Base-by-base conservation (phyloP, 2,797 vertebrate species). In the Channa striata region DNA sequence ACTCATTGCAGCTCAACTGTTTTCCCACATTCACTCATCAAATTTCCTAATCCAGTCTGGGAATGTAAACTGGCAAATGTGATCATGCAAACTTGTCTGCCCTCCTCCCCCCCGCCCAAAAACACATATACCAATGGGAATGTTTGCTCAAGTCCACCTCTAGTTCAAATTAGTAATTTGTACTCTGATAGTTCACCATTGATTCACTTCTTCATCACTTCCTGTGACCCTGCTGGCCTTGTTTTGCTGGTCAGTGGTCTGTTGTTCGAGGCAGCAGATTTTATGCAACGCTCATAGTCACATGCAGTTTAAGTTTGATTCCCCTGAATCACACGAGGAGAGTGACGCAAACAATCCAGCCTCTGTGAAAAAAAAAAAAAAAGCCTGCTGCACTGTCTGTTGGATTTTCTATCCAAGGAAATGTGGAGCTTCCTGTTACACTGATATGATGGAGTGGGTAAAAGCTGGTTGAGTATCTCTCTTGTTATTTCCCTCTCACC, bases 241-340 rank as follows among this genome's bases (percentile, higher is more conserved):
- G 50, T 72, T 72, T 68, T 42, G 68, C 49, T 64, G 65, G 65
- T 60, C 50, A 63, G 49, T 43, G 48, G 51, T 69, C 72, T 78
- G 71, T 64, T 46, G 76, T 75, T 62, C 33, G 47, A 71, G 75
- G 48, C 34, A 34, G 70, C 57, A 54, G 64, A 72, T 64, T 84
- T 79, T 60, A 69, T 58, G 72, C 80, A 72, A 44, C 21, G 9
- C 73, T 75, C 58, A 30, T 65, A 54, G 83, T 88, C 85, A 84
- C 85, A 77, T 80, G 85, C 21, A 25, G 11, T 62, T 61, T 39
- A 50, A 74, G 58, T 80, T 72, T 68, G 80, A 88, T 74, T 80
- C 65, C 74, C 19, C 64, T 6, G 71, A 62, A 82, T 75, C 14
- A 54, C 78, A 68, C 7, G 59, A 78, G 66, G 50, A 61, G 34